Evolutionary conservation across 2,888 invertebrate genomes (phyloP), one percentile per base, ranked within the genome.

Genomic region (Phrixothrix hirtus): DNA sequence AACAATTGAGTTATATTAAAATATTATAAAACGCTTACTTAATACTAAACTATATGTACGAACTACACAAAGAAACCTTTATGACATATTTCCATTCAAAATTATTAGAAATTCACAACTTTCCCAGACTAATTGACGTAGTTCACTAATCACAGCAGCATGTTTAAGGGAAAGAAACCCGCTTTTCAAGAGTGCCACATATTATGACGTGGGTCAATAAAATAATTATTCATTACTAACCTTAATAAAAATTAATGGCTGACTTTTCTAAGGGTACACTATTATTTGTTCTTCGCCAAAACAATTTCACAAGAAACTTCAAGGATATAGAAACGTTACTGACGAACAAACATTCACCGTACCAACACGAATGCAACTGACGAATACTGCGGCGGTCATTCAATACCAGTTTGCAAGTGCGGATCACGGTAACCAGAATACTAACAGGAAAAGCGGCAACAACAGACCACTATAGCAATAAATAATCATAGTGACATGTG

Each of bases 101-200:
- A 49, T 49, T 37, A 43, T 43, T 53, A 53, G 53, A 53, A 53
- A 53, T 34, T 42, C 26, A 39, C 39, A 53, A 46, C 53, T 53
- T 53, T 53, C 53, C 47, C 21, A 5, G 7, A 43, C 36, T 35
- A 44, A 43, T 38, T 53, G 53, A 53, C 53, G 48, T 53, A 48
- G 53, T 53, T 43, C 42, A 35, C n/a, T 41, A 30, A 11, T 15
- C 10, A 13, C 6, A 13, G 13, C 13, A 26, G 25, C 10, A 21
- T 25, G 10, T 26, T 7, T 21, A 7, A 5, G 21, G 4, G 4
- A 21, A 7, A 21, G 7, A 21, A 21, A 21, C 21, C 7, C 21
- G 3, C 3, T 21, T 7, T 21, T 3, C 21, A 21, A 21, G 21
- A 21, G 21, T 21, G 21, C 21, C 21, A 21, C 21, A 21, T 21